Percentiles rank a stretch among this genome's conserved stretches.
Conservation (phyloP, 2,113 vertebrate genomes). For the Corynorhinus townsendii region DNA sequence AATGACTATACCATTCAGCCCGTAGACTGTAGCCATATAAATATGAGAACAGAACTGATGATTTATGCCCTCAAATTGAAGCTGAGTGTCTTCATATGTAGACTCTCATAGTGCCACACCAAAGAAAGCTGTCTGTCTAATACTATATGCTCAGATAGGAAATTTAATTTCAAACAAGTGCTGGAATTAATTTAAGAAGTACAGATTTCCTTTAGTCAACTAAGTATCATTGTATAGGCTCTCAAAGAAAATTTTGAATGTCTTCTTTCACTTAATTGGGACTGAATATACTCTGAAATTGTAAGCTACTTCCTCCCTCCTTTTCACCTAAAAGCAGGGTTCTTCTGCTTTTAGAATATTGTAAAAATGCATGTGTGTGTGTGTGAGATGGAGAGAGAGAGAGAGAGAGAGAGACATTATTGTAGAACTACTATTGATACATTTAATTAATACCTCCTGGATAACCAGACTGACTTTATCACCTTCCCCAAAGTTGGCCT, state of each 20-base stretch:
- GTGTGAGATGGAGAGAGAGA: background rate
- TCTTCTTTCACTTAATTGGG: conserved; percentile 3
- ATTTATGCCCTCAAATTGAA: conserved; percentile 68
- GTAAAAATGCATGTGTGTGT: too few relatives aligned
- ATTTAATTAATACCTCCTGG: background rate
- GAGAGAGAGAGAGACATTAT: background rate
- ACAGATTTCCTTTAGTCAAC: background rate
- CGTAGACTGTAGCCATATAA: conserved; percentile 67
- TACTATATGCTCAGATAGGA: conserved; percentile 53
- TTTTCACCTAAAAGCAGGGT: background rate
- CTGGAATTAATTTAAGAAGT: conserved; percentile 24
- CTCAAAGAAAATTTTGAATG: background rate
- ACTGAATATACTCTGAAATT: background rate
- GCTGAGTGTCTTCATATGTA: conserved; percentile 66
- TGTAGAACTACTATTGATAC: background rate
- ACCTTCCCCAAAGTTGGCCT: background rate
- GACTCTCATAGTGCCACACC: conserved; percentile 32
- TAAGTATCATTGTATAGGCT: background rate
- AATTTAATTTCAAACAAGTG: conserved; percentile 55
- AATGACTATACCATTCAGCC: conserved; percentile 80
- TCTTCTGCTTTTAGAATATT: background rate
- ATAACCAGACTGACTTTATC: background rate
- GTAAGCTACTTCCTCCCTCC: background rate
- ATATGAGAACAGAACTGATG: conserved; percentile 70
- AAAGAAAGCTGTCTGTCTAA: conserved; percentile 55